Evolutionary conservation across 2,888 invertebrate genomes (phyloP).

Genomic region (Eledona agricola): DNA sequence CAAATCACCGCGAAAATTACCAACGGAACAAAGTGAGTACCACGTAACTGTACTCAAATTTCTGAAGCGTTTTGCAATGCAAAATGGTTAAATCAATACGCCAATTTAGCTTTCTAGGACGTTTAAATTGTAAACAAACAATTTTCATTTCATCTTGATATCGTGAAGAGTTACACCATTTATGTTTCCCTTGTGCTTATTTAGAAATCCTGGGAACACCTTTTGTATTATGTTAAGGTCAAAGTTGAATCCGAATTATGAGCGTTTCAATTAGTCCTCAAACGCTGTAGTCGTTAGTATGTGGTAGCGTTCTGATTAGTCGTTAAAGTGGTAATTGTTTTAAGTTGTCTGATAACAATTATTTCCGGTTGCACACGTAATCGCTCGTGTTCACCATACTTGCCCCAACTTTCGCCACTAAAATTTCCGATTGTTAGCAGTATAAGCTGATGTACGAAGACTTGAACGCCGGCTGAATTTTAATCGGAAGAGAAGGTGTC

Average conservation of each 20-base stretch:
- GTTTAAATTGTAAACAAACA: too few relatives aligned
- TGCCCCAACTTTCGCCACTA: slow-evolving; percentile 10
- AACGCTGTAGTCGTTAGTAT: too few relatives aligned
- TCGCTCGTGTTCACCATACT: slow-evolving; percentile 4
- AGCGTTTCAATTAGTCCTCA: too few relatives aligned
- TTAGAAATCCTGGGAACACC: slow-evolving; percentile 32
- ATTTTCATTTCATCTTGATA: slow-evolving; percentile 7
- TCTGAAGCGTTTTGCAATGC: too few relatives aligned
- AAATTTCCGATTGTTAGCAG: slow-evolving; percentile 25
- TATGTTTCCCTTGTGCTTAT: slow-evolving; percentile 17
- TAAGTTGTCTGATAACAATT: too few relatives aligned
- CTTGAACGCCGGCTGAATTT: slow-evolving; percentile 8
- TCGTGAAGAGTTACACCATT: slow-evolving; percentile 10
- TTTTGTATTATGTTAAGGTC: slow-evolving; percentile 11
- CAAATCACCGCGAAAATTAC: slow-evolving; percentile 64
- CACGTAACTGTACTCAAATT: too few relatives aligned
- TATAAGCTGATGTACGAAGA: slow-evolving; percentile 8
- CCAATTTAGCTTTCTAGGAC: too few relatives aligned
- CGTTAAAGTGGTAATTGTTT: too few relatives aligned
- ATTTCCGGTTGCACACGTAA: too few relatives aligned
- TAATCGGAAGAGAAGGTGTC: not conserved
- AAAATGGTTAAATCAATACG: too few relatives aligned
- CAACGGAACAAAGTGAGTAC: slow-evolving; percentile 44
- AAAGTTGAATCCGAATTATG: too few relatives aligned
- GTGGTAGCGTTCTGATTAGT: too few relatives aligned